Percentiles rank a stretch among this genome's conserved stretches.
Conservation (phyloP, 2,888 invertebrate genomes). For the Gymnocheta viridis region DNA sequence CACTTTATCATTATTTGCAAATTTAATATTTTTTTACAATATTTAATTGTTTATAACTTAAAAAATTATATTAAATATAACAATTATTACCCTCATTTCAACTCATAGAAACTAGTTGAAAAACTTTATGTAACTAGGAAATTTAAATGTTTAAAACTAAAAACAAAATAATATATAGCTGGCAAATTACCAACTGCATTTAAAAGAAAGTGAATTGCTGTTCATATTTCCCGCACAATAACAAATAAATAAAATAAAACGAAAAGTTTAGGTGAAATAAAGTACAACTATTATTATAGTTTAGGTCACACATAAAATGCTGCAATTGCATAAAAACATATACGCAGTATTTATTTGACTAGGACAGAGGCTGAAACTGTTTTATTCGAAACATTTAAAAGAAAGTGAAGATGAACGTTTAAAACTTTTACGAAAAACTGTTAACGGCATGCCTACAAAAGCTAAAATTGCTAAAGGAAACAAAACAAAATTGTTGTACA, state of each 20-base stretch:
- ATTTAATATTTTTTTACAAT: too few species aligned
- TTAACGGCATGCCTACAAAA: constrained; percentile 25
- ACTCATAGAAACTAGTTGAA: neutral
- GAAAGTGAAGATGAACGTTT: constrained; percentile 66
- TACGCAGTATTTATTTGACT: neutral
- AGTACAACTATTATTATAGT: constrained; percentile 38
- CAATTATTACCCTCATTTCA: neutral
- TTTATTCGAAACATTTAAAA: constrained; percentile 13
- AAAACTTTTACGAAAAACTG: constrained; percentile 18
- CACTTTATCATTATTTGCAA: too few species aligned
- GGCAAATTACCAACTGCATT: constrained; percentile 29
- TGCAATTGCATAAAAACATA: neutral
- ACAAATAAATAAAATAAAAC: neutral
- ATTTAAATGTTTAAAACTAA: neutral
- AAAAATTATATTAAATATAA: neutral
- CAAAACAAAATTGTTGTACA: constrained; percentile 17
- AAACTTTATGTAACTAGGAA: neutral
- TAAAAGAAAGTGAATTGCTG: constrained; percentile 55
- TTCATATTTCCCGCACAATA: constrained; percentile 54
- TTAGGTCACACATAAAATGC: constrained; percentile 62
- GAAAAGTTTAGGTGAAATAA: neutral
- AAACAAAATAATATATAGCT: neutral
- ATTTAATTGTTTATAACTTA: neutral
- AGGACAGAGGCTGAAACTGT: neutral
- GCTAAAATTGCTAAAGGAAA: constrained; percentile 14